Base-by-base conservation (phyloP, 2,797 vertebrate genomes). In the Holocentrus rufus region DNA sequence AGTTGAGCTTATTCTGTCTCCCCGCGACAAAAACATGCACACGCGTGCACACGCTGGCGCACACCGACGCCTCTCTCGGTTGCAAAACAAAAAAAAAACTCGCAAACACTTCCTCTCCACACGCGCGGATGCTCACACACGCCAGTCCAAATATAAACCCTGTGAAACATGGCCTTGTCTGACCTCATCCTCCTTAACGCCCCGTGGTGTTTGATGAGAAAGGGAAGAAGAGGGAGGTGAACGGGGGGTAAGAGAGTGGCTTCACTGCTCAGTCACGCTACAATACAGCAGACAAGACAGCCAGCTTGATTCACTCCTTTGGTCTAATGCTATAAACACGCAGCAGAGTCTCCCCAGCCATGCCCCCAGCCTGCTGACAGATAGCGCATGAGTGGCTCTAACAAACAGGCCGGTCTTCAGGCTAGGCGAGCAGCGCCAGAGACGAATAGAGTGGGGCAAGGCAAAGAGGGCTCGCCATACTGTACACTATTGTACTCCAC, bases 241-340 rank as follows among this genome's bases (percentile, higher is more conserved):
- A 34, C 60, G 23, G 55, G 73, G 77, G 58, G 61, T 67, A 68
- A 76, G 61, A 69, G 61, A 83, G 61, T 53, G 73, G 82, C 87
- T 82, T 83, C 69, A 60, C 78, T 72, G 72, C 79, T 89, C 85
- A 87, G 87, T 90, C 90, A 91, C 83, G 85, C 84, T 85, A 87
- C 70, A 85, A 77, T 76, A 83, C 69, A 72, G 83, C 76, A 86
- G 87, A 87, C 82, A 79, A 86, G 84, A 55, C 83, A 83, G 78
- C 84, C 88, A 69, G 84, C 75, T 85, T 89, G 88, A 91, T 89
- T 92, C 88, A 90, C 86, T 89, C 80, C 79, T 85, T 87, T 65
- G 79, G 44, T 75, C 80, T 87, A 83, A 86, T 87, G 85, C 88
- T 82, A 88, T 86, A 87, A 89, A 90, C 90, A 84, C 72, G 20